A percentile compares a stretch with the other conserved stretches of the same genome.
These are phyloP conservation scores for Poecilia latipinna DNA, from an alignment of 2,113 vertebrate species.

Conservation along the genomic window DNA sequence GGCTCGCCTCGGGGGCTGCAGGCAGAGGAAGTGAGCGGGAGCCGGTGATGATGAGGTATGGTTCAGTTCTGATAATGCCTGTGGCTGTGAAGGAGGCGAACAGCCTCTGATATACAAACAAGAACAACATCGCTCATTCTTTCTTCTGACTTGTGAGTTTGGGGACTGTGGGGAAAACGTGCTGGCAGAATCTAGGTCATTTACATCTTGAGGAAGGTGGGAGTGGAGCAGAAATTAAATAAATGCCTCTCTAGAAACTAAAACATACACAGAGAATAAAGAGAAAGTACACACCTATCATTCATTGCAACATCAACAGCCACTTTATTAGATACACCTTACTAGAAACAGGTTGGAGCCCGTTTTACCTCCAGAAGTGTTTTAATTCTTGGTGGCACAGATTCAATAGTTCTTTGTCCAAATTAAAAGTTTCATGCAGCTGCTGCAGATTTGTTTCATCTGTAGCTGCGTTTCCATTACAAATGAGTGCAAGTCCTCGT, in stretches of 20 bases:
- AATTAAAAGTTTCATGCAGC: not conserved
- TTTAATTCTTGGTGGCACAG: not conserved
- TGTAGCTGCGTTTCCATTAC: too few relatives aligned
- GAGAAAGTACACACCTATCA: slow-evolving; percentile 48
- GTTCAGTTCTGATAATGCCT: slow-evolving; percentile 55
- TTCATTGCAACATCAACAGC: slow-evolving; percentile 42
- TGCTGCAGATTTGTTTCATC: not conserved
- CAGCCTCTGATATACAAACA: slow-evolving; percentile 51
- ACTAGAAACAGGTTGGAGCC: not conserved
- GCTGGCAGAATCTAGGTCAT: slow-evolving; percentile 72
- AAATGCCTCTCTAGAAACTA: slow-evolving; percentile 55
- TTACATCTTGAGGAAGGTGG: slow-evolving; percentile 68
- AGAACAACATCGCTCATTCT: slow-evolving; percentile 40
- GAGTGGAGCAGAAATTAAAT: slow-evolving; percentile 47
- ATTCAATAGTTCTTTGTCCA: slow-evolving; percentile 30
- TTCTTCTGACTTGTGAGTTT: slow-evolving; percentile 55
- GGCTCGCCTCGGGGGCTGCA: slow-evolving; percentile 41
- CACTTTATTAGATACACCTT: not conserved
- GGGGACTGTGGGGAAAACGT: slow-evolving; percentile 40
- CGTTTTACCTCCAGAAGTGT: not conserved
- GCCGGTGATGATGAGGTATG: slow-evolving; percentile 36
- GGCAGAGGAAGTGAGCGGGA: slow-evolving; percentile 36
- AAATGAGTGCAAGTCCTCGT: too few relatives aligned
- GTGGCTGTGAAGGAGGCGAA: slow-evolving; percentile 46
- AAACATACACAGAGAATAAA: slow-evolving; percentile 40